These are phyloP conservation scores for Drosophila siamana DNA, from an alignment of 2,888 invertebrate species.

Conservation along the genomic window DNA sequence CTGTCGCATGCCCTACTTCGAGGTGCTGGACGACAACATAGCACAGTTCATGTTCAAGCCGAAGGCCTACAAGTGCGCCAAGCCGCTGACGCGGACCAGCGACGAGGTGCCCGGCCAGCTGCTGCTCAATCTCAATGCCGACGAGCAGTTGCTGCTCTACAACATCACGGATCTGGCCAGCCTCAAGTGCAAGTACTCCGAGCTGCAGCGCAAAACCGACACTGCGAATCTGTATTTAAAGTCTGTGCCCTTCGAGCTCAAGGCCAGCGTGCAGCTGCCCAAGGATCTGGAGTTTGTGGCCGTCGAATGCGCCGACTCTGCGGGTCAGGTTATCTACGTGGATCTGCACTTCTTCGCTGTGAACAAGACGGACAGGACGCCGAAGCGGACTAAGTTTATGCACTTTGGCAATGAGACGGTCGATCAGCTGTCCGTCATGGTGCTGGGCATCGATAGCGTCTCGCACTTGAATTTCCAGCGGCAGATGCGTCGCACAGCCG, in stretches of 20 bases:
- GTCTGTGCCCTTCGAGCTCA: conserved; percentile 60
- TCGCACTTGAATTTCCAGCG: conserved; percentile 94
- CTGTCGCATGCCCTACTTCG: conserved; percentile 85
- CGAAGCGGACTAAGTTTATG: background rate
- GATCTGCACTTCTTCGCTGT: conserved; percentile 87
- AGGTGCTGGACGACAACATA: conserved; percentile 81
- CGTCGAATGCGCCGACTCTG: conserved; percentile 87
- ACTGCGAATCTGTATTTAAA: conserved; percentile 62
- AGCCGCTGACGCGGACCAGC: conserved; percentile 73
- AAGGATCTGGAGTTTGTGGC: conserved; percentile 88
- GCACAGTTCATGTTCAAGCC: conserved; percentile 81
- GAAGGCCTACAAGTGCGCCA: conserved; percentile 73
- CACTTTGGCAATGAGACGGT: conserved; percentile 26
- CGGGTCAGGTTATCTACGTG: conserved; percentile 87
- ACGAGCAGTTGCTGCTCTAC: conserved; percentile 71
- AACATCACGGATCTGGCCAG: conserved; percentile 72
- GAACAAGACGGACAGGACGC: conserved; percentile 79
- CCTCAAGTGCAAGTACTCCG: conserved; percentile 79
- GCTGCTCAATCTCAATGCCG: conserved; percentile 74
- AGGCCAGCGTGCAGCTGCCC: conserved; percentile 66
- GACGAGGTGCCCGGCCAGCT: conserved; percentile 66
- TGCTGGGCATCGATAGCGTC: conserved; percentile 94
- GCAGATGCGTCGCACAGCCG: conserved; percentile 91
- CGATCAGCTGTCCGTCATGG: conserved; percentile 88
- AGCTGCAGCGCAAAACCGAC: conserved; percentile 77